A percentile compares a stretch with the other conserved stretches of the same genome.
Evolutionary conservation across 2,113 vertebrate species (phyloP).

Genomic region (Eurypyga helias): DNA sequence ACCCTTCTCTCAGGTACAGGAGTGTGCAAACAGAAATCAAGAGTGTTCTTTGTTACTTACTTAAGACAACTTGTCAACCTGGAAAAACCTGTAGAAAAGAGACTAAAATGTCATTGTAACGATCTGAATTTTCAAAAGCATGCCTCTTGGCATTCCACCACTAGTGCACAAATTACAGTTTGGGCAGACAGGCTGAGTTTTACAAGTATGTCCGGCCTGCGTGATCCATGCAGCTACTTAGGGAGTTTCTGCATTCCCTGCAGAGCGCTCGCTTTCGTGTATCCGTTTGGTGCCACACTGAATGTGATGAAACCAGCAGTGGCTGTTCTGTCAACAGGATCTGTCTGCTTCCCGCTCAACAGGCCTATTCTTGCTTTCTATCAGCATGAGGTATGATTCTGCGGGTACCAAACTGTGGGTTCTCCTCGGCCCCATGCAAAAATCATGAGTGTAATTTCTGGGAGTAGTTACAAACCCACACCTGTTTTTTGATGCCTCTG

Average conservation of each 20-base stretch:
- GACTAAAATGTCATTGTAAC: neutral
- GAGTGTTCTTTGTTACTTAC: neutral
- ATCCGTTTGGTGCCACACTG: constrained; percentile 93
- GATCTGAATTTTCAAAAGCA: neutral
- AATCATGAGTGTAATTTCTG: neutral
- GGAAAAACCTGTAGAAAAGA: neutral
- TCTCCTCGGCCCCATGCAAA: neutral
- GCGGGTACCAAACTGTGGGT: neutral
- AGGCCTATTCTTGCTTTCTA: constrained; percentile 93
- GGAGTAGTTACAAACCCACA: neutral
- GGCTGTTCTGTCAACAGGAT: constrained; percentile 92
- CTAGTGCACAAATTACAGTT: neutral
- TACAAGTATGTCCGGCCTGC: neutral
- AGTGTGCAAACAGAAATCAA: neutral
- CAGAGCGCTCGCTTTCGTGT: constrained; percentile 93
- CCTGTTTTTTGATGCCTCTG: neutral
- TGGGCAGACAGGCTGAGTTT: neutral
- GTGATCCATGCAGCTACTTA: neutral
- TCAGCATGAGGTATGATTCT: constrained; percentile 82
- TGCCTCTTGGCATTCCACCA: neutral
- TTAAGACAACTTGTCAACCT: neutral
- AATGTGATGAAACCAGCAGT: constrained; percentile 94
- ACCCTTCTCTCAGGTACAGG: neutral
- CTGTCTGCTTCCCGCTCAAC: constrained; percentile 95
- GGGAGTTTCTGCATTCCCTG: neutral